Evolutionary conservation across 1,140 invertebrate genomes (phyloP).

Genomic region (Orussus abietinus): DNA sequence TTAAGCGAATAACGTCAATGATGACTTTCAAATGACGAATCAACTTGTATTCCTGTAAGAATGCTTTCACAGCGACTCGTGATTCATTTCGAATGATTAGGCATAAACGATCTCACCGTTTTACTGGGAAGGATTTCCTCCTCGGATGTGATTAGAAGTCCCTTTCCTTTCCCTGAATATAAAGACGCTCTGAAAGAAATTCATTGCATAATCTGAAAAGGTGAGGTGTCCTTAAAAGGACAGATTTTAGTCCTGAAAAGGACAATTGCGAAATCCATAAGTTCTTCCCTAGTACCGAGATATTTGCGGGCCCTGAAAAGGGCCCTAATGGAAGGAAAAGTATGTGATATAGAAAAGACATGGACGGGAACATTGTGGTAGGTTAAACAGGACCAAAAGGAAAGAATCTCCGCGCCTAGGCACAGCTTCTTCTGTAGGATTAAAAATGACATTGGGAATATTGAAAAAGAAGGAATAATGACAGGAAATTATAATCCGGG

Average conservation of each 20-base stretch:
- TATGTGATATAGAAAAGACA: conserved; percentile 10
- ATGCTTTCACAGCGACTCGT: neutral
- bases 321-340: conserved; percentile 38
- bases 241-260: conserved; percentile 34
- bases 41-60: neutral
- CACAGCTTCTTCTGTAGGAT: too few species aligned
- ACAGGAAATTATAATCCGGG: too few species aligned
- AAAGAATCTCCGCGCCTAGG: too few species aligned
- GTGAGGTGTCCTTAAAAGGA: conserved; percentile 27
- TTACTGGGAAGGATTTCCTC: too few species aligned
- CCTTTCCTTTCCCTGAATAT: too few species aligned
- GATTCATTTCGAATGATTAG: too few species aligned
- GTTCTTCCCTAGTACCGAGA: conserved; percentile 25
- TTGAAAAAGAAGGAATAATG: too few species aligned
- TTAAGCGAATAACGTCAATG: too few species aligned
- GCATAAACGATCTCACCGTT: too few species aligned
- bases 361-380: conserved; percentile 4
- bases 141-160: too few species aligned
- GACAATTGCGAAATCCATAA: conserved; percentile 27
- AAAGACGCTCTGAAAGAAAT: neutral
- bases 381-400: neutral
- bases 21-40: too few species aligned
- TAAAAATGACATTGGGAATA: too few species aligned
- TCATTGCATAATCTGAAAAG: neutral
- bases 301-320: conserved; percentile 50